Base-by-base conservation (phyloP, 2,113 vertebrate genomes). In the Oenanthe melanoleuca region DNA sequence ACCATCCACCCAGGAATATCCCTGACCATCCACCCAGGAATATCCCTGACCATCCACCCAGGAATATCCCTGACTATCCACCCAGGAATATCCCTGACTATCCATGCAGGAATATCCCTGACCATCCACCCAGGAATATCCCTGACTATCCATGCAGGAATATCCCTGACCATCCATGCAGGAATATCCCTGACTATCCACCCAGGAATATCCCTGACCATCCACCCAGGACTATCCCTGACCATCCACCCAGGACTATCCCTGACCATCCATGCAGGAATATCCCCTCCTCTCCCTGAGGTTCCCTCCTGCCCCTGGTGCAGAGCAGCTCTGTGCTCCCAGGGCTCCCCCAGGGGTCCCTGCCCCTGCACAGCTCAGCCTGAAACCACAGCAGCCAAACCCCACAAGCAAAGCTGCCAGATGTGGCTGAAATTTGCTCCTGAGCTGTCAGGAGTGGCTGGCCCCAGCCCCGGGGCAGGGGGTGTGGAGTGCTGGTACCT, bases 401-500 rank as follows among this genome's bases (percentile, higher is more conserved):
- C 8, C 12, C 44, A 16, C 0, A 4, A 45, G 1, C 69, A 34
- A 16, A 65, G 40, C 79, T 33, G 56, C 6, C 4, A 44, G n/a
- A 38, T 1, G 2, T 1, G 20, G 11, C 61, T 8, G n/a, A 8
- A 11, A 24, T n/a, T 53, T 26, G 24, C 28, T 40, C 17, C 65
- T 21, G 10, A 34, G 53, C 59, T 47, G 34, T 5, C 10, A 4
- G 2, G 8, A 61, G 22, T 6, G 14, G 11, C 40, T 61, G 42
- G 17, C 55, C 31, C 19, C 57, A 22, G 38, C 8, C 14, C 31
- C 34, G 8, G 50, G 49, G 49, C 25, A 52, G 25, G 50, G 28
- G 49, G 26, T 17, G 15, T 7, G 8, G 23, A 52, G 67, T 5
- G 33, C 21, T 28, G 19, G 88, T 99, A 99, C 99, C 99, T 99